Evolutionary conservation across 2,797 vertebrate genomes (phyloP).

Genomic region (Notolepis coatsorum): DNA sequence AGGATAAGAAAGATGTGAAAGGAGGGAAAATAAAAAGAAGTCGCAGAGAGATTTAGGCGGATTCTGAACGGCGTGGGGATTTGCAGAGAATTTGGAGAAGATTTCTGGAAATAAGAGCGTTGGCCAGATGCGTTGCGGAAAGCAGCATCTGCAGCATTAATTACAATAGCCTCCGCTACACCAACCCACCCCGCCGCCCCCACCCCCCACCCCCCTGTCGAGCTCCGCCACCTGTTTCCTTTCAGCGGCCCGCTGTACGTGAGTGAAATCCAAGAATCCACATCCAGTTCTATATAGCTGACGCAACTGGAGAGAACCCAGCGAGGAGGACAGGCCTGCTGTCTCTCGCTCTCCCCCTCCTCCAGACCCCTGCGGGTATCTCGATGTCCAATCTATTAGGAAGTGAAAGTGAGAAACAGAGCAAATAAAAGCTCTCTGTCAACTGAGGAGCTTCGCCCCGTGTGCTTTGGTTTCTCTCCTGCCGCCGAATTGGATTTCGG

Average conservation of each 20-base stretch:
- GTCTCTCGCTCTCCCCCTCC: neutral
- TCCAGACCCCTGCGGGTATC: constrained; percentile 62
- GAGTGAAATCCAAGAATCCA: constrained; percentile 72
- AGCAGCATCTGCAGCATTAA: constrained; percentile 82
- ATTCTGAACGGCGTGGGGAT: constrained; percentile 70
- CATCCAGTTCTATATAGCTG: constrained; percentile 66
- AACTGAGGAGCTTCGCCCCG: constrained; percentile 68
- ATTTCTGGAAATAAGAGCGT: constrained; percentile 78
- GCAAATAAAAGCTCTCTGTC: constrained; percentile 73
- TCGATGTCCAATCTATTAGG: constrained; percentile 76
- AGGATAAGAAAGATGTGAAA: constrained; percentile 37
- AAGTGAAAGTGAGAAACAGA: constrained; percentile 71
- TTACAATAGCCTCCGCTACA: constrained; percentile 68
- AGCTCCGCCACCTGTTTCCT: constrained; percentile 77
- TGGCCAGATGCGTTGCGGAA: constrained; percentile 75
- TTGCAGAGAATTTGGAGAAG: constrained; percentile 76
- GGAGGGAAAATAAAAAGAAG: constrained; percentile 33
- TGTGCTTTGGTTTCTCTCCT: constrained; percentile 60
- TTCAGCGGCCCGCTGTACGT: constrained; percentile 70
- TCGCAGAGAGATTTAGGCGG: constrained; percentile 63
- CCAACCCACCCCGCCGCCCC: neutral
- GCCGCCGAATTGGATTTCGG: constrained; percentile 68
- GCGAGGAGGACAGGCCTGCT: no score
- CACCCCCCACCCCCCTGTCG: constrained; percentile 27
- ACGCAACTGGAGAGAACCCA: constrained; percentile 67